Evolutionary conservation across 1,140 invertebrate species (phyloP), one percentile per base, ranked within the genome.

Genomic region (Drosophila pallidifrons): DNA sequence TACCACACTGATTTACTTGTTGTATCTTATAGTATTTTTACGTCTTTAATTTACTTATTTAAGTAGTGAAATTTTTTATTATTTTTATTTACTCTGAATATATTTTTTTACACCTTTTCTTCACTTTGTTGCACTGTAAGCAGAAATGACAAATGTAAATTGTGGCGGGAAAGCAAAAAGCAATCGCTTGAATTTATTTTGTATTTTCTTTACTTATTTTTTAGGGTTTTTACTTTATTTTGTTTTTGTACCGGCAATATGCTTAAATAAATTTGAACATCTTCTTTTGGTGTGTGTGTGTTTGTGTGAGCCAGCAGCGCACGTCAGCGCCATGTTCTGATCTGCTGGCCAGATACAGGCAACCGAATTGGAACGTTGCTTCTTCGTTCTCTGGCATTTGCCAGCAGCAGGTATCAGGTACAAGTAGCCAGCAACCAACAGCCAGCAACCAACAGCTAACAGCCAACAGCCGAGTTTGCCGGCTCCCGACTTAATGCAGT

Each of bases 91-190:
- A 41, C 30, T 7, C 7, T 38, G 6, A 5, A n/a, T 13, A 5
- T 43, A 7, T 43, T 43, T 11, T 11, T 38, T 2, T 38, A 32
- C 20, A 25, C 20, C 35, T 55, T 16, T 55, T 16, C 2, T 41
- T 5, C 1, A 45, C 5, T 25, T 78, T 35, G 64, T n/a, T 45
- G n/a, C 83, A 86, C 76, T 61, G 83, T 82, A 25, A 13, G 11
- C 28, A 20, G 25, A 82, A 88, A 83, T 87, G 82, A 87, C 80
- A 87, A 87, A 87, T 87, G 82, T 88, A 87, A 88, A 75, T 66
- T 73, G 79, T 82, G 67, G 49, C 15, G 49, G 52, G 61, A n/a
- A 64, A 74, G 45, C 16, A 59, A 73, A 83, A 83, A 83, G 69
- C 70, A 81, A 83, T 79, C 81, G 75, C 61, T 73, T 77, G 72